phyloP scores from a whole-genome alignment of 1,140 invertebrate species.

The Meloidogyne chitwoodi region DNA sequence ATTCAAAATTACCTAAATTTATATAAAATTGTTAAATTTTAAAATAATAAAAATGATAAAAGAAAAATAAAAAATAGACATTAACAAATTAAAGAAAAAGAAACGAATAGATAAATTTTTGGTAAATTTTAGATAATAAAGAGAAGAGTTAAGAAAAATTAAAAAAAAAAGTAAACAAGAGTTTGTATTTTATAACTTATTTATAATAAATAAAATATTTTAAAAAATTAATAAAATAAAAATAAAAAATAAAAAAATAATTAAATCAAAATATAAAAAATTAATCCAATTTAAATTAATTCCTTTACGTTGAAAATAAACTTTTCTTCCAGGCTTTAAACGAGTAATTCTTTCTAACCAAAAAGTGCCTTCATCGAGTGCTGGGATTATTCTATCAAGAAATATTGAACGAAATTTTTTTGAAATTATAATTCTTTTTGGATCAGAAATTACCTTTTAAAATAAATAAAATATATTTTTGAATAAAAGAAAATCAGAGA shows the following conservation, averaged over 20 bases:
- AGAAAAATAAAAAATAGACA: no score
- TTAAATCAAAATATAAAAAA: slow-evolving; percentile 5
- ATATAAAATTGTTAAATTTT: no score
- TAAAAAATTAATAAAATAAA: not conserved
- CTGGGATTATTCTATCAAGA: slow-evolving; percentile 6
- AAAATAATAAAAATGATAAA: no score
- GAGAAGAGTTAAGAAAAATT: no score
- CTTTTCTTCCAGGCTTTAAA: not conserved
- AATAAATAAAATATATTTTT: not conserved
- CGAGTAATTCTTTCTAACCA: slow-evolving; percentile 2
- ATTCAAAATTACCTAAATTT: no score
- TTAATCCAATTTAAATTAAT: slow-evolving; percentile 15
- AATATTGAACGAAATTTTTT: slow-evolving; percentile 9
- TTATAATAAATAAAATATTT: not conserved
- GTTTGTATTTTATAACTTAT: no score
- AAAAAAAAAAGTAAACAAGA: no score
- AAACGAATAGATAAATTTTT: no score
- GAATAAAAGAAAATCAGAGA: no score
- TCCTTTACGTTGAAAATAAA: slow-evolving; percentile 20
- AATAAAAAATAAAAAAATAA: slow-evolving; percentile 11
- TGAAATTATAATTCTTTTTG: not conserved
- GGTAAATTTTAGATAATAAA: no score
- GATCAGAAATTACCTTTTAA: not conserved
- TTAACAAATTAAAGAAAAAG: no score
- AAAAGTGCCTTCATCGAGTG: slow-evolving; percentile 14